phyloP scores from a whole-genome alignment of 2,888 invertebrate genomes.

The Trissolcus japonicus region DNA sequence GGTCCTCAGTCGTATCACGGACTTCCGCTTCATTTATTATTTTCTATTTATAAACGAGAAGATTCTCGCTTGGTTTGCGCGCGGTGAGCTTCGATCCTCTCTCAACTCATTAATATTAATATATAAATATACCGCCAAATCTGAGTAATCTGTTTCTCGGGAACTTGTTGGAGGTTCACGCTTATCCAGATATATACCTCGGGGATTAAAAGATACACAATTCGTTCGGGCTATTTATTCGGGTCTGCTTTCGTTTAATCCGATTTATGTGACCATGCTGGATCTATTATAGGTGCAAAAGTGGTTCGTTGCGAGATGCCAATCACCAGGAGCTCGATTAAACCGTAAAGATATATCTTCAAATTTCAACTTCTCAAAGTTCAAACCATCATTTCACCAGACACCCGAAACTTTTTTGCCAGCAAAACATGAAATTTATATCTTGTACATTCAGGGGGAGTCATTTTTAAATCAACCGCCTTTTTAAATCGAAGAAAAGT shows the following conservation, averaged over 20 bases:
- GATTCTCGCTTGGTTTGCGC: slow-evolving; percentile 5
- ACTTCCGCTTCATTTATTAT: slow-evolving; percentile 34
- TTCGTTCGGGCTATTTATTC: slow-evolving; percentile 26
- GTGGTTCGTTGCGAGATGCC: too few species aligned
- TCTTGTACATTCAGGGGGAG: too few species aligned
- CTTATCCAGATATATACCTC: slow-evolving; percentile 39
- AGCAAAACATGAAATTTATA: too few species aligned
- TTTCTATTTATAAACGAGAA: slow-evolving; percentile 26
- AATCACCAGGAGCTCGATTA: too few species aligned
- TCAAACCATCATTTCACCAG: too few species aligned
- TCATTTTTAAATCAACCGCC: too few species aligned
- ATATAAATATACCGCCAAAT: slow-evolving; percentile 7
- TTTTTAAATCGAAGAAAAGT: too few species aligned
- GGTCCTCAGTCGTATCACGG: slow-evolving; percentile 31
- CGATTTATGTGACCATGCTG: slow-evolving; percentile 30
- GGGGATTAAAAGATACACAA: slow-evolving; percentile 17
- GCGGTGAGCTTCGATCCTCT: neutral
- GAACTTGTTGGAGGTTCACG: slow-evolving; percentile 21
- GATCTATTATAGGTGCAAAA: slow-evolving; percentile 13
- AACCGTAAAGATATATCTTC: too few species aligned
- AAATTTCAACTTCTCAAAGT: too few species aligned
- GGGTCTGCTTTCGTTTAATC: slow-evolving; percentile 18
- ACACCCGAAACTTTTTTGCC: too few species aligned
- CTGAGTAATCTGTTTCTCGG: slow-evolving; percentile 36
- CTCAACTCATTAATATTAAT: slow-evolving; percentile 34